Base-by-base conservation (phyloP, 2,113 vertebrate species). In the Poecile atricapillus region DNA sequence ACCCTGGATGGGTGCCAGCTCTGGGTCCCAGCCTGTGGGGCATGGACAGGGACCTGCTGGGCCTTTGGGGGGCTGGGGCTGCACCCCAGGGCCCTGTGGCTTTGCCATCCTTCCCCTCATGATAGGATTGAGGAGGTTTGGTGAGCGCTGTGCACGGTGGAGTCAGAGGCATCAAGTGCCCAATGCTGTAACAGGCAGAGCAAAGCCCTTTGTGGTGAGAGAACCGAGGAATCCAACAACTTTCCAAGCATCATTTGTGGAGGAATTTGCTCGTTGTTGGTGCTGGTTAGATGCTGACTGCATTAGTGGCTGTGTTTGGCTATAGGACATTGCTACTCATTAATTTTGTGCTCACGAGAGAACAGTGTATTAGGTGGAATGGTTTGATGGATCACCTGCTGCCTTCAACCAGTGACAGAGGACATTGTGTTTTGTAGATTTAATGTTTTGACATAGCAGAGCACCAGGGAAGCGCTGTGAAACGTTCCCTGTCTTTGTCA, bases 131-230 rank as follows among this genome's bases (percentile, higher is more conserved):
- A 13, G 71, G 17, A 39, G 49, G 13, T 23, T 56, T n/a, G 70
- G 35, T 22, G 68, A 50, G 30, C n/a, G 68, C 1, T 37, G 78
- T 6, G 11, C 6, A 0, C 2, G 15, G 10, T 9, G 10, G 13
- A 31, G 28, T 33, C 39, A 15, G 46, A 44, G 60, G 9, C 37
- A 24, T 5, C 4, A 5, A 7, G 33, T 4, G 43, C 30, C 24
- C 10, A 2, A 4, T 11, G 37, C 43, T 39, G 46, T 28, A 25
- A 1, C 7, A 10, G 73, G 76, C 37, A 37, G 49, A 59, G 47
- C 8, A 5, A 47, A 50, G 46, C 13, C 71, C 17, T 16, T 53
- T 28, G 39, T 35, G 15, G 35, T 2, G 46, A 23, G 50, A 53
- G 23, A 55, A 8, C 23, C 25, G 4, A 35, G 5, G 30, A 41